These are phyloP conservation scores for Pterocles gutturalis DNA, from an alignment of 2,113 vertebrate genomes.

Conservation along the genomic window DNA sequence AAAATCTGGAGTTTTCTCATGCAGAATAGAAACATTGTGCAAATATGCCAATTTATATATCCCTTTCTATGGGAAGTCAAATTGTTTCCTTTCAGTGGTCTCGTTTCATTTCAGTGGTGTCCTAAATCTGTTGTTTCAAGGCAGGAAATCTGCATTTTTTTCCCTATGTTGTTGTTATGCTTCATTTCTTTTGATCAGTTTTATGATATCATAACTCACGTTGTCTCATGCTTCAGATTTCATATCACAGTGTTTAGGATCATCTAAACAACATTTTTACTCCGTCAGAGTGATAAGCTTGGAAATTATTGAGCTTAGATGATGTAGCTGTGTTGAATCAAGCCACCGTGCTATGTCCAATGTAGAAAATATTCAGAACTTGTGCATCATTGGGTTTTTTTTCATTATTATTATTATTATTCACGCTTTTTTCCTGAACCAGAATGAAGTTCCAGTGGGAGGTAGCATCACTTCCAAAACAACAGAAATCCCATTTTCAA, in stretches of 20 bases:
- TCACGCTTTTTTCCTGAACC: neutral
- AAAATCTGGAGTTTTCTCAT: neutral
- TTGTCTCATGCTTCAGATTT: neutral
- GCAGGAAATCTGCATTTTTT: neutral
- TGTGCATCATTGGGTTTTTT: neutral
- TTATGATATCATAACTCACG: slow-evolving; percentile 5
- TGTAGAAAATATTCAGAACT: neutral
- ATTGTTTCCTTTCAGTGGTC: neutral
- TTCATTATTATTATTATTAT: neutral
- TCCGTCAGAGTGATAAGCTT: neutral
- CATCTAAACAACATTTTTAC: neutral
- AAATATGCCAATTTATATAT: neutral
- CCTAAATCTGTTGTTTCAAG: slow-evolving; percentile 6
- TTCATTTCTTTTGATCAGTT: slow-evolving; percentile 23
- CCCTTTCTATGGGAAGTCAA: neutral
- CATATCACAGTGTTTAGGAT: neutral
- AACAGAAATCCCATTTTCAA: neutral
- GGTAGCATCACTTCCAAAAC: neutral
- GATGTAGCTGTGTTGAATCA: neutral
- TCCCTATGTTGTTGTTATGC: neutral
- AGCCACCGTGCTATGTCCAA: neutral
- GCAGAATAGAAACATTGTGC: neutral
- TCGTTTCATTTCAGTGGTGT: neutral
- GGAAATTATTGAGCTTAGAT: neutral
- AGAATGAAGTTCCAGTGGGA: neutral